A percentile compares a stretch with the other conserved stretches of the same genome.
Evolutionary conservation across 2,113 vertebrate genomes (phyloP).

Genomic region (Microtus richardsoni): DNA sequence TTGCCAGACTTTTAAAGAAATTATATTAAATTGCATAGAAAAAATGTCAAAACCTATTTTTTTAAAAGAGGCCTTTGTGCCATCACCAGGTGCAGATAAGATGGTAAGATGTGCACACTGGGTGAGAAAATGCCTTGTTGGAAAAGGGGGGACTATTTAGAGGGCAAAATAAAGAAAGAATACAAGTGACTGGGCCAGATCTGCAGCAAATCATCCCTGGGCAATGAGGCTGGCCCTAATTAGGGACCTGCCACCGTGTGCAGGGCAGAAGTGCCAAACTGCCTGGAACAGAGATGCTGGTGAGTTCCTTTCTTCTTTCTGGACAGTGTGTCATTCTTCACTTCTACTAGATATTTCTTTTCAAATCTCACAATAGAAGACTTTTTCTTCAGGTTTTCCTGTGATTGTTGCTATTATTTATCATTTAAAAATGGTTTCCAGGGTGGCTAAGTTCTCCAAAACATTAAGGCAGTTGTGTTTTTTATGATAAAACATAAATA

Average conservation of each 20-base stretch:
- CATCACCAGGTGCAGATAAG: background rate
- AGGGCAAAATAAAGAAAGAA: background rate
- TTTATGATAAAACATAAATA: background rate
- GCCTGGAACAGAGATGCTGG: no score
- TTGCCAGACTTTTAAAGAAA: conserved; percentile 22
- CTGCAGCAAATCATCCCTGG: background rate
- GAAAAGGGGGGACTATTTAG: background rate
- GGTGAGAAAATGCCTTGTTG: background rate
- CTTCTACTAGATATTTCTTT: background rate
- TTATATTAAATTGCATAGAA: background rate
- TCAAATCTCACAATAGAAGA: background rate
- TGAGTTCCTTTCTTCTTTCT: no score
- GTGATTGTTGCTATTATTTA: background rate
- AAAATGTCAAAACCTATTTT: background rate
- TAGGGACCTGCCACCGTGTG: background rate
- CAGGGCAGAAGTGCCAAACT: background rate
- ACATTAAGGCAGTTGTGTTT: background rate
- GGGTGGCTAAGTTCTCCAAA: background rate
- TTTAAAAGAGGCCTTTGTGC: background rate
- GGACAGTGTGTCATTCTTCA: background rate
- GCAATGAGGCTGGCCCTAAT: background rate
- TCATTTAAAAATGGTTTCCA: background rate
- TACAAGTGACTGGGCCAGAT: background rate
- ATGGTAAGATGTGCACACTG: background rate
- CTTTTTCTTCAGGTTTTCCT: background rate